A percentile compares a stretch with the other conserved stretches of the same genome.
phyloP scores from a whole-genome alignment of 2,888 invertebrate species.

The Vesta saturnalis region DNA sequence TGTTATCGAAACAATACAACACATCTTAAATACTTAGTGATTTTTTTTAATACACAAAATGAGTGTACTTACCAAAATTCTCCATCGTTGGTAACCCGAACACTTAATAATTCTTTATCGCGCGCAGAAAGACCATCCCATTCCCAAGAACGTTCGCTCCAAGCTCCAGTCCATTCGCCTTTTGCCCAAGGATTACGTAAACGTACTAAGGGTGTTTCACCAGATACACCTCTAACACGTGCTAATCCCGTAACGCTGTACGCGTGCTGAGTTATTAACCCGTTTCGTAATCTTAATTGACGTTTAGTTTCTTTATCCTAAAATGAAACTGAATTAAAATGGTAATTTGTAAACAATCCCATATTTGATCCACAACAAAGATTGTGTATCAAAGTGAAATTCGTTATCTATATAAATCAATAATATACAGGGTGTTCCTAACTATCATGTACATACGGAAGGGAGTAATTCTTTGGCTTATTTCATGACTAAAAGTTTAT shows the following conservation, averaged over 20 bases:
- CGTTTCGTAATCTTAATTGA: constrained; percentile 68
- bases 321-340: constrained; percentile 5
- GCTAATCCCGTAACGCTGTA: constrained; percentile 79
- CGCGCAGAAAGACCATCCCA: constrained; percentile 73
- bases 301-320: constrained; percentile 65
- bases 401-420: too few relatives aligned
- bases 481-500: too few relatives aligned
- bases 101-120: constrained; percentile 72
- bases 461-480: too few relatives aligned
- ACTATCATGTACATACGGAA: too few relatives aligned
- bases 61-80: constrained; percentile 74
- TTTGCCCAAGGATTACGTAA: constrained; percentile 74
- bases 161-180: constrained; percentile 77
- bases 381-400: too few relatives aligned
- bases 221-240: constrained; percentile 69
- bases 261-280: constrained; percentile 73
- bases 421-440: too few relatives aligned
- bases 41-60: too few relatives aligned
- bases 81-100: constrained; percentile 71
- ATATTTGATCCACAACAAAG: too few relatives aligned
- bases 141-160: constrained; percentile 76
- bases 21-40: too few relatives aligned
- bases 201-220: constrained; percentile 69
- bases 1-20: too few relatives aligned
- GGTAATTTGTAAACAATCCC: too few relatives aligned